Conservation (phyloP, 2,113 vertebrate species). For the Peromyscus californicus region DNA sequence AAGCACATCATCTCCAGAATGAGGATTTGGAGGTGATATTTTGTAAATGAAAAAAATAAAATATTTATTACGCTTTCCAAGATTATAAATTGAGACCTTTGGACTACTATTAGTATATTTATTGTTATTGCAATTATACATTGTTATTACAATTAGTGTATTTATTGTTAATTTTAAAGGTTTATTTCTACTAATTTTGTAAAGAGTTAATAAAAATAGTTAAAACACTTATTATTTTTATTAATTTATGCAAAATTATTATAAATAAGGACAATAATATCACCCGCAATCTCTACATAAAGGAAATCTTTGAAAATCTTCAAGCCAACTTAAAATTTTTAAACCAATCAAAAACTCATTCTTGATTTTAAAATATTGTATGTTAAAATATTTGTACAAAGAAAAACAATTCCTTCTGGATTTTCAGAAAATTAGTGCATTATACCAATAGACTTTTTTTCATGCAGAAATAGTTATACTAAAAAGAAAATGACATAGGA, state of each 20-base stretch:
- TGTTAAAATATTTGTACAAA: neutral
- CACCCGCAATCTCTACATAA: neutral
- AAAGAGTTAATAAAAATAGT: neutral
- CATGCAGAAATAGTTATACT: neutral
- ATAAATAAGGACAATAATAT: neutral
- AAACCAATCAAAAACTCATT: neutral
- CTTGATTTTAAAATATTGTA: slow-evolving; percentile 34
- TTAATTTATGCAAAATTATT: slow-evolving; percentile 30
- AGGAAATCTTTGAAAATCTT: slow-evolving; percentile 8
- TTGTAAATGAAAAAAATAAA: neutral
- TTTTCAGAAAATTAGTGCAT: slow-evolving; percentile 11
- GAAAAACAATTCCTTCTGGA: neutral
- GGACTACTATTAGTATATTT: neutral
- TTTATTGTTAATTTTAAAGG: neutral
- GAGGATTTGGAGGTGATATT: neutral
- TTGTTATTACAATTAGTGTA: neutral
- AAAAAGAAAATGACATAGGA: neutral
- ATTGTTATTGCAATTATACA: too few species aligned
- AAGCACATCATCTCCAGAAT: neutral
- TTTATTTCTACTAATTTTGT: neutral
- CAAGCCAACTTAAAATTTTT: neutral
- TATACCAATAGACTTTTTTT: neutral
- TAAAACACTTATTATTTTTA: neutral
- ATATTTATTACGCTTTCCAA: neutral
- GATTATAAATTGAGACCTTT: neutral